Conservation (phyloP, 2,888 invertebrate species). For the Vandiemenella viatica region DNA sequence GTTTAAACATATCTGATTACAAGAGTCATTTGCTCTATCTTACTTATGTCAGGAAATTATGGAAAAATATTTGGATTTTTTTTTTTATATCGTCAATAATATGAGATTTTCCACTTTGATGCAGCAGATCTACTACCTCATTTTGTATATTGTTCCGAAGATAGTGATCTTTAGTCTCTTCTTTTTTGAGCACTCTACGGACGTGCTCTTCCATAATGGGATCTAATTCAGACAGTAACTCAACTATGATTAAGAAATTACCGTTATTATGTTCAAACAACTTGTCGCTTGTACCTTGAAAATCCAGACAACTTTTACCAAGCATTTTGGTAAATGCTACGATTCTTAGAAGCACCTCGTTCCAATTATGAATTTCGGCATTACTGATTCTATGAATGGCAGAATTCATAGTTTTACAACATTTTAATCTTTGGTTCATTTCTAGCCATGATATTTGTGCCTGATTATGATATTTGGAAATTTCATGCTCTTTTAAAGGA, state of each 20-base stretch:
- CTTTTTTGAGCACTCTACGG: background rate
- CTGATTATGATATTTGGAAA: background rate
- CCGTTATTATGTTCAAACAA: background rate
- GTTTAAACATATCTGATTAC: background rate
- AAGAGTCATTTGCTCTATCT: background rate
- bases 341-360: background rate
- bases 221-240: no score
- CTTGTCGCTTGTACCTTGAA: no score
- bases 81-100: background rate
- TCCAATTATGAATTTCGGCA: background rate
- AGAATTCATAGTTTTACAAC: no score
- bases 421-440: no score
- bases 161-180: background rate
- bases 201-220: no score
- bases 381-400: background rate
- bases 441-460: background rate
- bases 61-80: background rate
- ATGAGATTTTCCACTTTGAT: slow-evolving; percentile 1
- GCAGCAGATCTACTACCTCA: background rate
- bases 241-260: background rate
- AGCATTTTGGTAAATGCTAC: no score
- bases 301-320: no score
- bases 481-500: background rate
- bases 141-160: background rate
- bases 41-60: background rate